Evolutionary conservation across 1,140 invertebrate genomes (phyloP).

Genomic region (Saccostrea echinata): DNA sequence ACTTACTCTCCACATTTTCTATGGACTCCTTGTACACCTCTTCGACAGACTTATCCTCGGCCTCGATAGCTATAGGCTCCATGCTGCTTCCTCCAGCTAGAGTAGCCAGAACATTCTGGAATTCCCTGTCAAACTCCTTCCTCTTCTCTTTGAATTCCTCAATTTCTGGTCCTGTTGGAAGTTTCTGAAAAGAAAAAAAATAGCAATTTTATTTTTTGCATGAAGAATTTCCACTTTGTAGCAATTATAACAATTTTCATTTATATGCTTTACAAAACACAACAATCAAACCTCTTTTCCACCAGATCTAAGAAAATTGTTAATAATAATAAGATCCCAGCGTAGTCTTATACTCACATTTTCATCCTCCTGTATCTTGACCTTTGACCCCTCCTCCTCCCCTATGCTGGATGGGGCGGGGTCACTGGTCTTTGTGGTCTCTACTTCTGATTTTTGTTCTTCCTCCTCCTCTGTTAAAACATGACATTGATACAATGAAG

Average conservation of each 20-base stretch:
- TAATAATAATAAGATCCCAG: background rate
- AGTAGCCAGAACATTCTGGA: conserved; percentile 66
- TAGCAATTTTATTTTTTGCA: too few relatives aligned
- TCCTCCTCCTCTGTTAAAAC: conserved; percentile 46
- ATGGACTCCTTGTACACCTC: conserved; percentile 68
- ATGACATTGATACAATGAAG: background rate
- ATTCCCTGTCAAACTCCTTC: conserved; percentile 73
- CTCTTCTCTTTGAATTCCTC: conserved; percentile 70
- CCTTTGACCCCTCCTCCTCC: conserved; percentile 33
- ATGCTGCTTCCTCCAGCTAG: conserved; percentile 71
- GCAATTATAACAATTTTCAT: too few relatives aligned
- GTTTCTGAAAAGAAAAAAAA: conserved; percentile 59
- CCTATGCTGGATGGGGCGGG: background rate
- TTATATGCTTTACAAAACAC: too few relatives aligned
- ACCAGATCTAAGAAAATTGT: background rate
- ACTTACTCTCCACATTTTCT: conserved; percentile 35
- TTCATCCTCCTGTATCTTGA: conserved; percentile 47
- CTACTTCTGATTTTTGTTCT: conserved; percentile 45
- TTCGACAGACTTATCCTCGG: conserved; percentile 65
- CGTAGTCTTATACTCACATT: conserved; percentile 19
- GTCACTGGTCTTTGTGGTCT: conserved; percentile 15
- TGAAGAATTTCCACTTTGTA: too few relatives aligned
- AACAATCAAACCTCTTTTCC: too few relatives aligned
- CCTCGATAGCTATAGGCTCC: conserved; percentile 71
- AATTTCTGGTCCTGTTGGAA: conserved; percentile 76